phyloP scores from a whole-genome alignment of 2,113 vertebrate genomes.

The Anguilla japonica region DNA sequence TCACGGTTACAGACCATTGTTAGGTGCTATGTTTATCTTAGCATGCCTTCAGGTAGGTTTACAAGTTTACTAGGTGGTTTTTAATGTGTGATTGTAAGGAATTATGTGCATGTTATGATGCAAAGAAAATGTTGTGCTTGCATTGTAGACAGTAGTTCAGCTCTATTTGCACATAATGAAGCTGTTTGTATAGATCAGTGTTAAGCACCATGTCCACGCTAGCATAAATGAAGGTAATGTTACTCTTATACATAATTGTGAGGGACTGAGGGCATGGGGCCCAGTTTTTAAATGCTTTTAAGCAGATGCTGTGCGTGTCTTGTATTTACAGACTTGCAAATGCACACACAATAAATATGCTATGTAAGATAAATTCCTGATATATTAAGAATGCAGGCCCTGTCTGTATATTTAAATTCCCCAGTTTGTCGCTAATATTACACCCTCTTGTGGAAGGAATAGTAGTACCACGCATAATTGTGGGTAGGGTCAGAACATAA shows the following conservation, averaged over 20 bases:
- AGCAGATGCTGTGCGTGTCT: no score
- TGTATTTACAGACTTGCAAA: not conserved
- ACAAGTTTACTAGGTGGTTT: no score
- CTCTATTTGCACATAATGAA: not conserved
- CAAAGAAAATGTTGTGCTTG: no score
- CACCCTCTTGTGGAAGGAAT: not conserved
- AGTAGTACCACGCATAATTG: not conserved
- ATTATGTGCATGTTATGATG: not conserved
- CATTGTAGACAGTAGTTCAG: not conserved
- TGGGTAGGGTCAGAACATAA: not conserved
- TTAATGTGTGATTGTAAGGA: not conserved
- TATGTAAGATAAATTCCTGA: not conserved
- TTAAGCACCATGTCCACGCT: not conserved
- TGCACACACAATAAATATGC: not conserved
- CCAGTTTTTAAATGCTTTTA: not conserved
- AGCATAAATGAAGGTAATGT: not conserved
- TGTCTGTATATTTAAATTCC: not conserved
- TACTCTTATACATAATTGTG: not conserved
- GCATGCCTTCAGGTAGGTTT: no score
- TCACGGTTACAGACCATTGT: not conserved
- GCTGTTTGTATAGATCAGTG: not conserved
- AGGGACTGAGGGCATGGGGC: not conserved
- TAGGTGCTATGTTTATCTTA: not conserved
- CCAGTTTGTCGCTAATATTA: not conserved
- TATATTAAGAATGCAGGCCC: not conserved